These are phyloP conservation scores for Oscheius onirici DNA, from an alignment of 2,888 invertebrate genomes.

Conservation along the genomic window DNA sequence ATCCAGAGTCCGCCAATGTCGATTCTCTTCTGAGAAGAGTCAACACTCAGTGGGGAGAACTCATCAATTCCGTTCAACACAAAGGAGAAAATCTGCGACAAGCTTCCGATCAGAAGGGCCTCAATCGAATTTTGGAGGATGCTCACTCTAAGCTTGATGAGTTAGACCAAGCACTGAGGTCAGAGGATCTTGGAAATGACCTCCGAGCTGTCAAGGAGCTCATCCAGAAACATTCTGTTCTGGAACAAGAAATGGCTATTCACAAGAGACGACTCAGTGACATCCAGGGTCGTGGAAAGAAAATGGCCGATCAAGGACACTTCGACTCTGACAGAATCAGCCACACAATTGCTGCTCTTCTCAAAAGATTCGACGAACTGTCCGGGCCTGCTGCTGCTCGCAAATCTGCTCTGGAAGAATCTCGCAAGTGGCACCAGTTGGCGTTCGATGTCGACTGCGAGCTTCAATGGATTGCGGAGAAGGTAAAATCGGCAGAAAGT, in stretches of 20 bases:
- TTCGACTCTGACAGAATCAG: conserved; percentile 88
- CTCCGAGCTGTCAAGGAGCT: conserved; percentile 89
- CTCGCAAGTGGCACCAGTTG: conserved; percentile 89
- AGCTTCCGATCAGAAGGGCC: conserved; percentile 65
- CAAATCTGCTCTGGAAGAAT: conserved; percentile 80
- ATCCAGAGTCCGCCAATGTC: conserved; percentile 80
- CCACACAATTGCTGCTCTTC: conserved; percentile 42
- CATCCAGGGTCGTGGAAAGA: conserved; percentile 76
- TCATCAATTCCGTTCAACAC: conserved; percentile 80
- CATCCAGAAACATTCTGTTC: conserved; percentile 77
- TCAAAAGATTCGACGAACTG: conserved; percentile 78
- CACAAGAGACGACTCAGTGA: conserved; percentile 83
- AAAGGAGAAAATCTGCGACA: conserved; percentile 60
- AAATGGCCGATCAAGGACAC: conserved; percentile 91
- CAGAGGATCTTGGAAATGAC: conserved; percentile 83
- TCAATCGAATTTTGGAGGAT: conserved; percentile 83
- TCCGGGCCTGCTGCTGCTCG: conserved; percentile 76
- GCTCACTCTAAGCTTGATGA: conserved; percentile 87
- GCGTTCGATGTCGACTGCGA: conserved; percentile 91
- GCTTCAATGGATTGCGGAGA: conserved; percentile 93
- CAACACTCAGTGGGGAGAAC: conserved; percentile 82
- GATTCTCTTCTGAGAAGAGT: conserved; percentile 79
- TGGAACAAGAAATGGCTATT: conserved; percentile 87
- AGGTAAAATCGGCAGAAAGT: conserved; percentile 71
- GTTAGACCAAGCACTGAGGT: conserved; percentile 80